These are phyloP conservation scores for Engystomops pustulosus DNA, from an alignment of 2,113 vertebrate genomes.

Conservation along the genomic window DNA sequence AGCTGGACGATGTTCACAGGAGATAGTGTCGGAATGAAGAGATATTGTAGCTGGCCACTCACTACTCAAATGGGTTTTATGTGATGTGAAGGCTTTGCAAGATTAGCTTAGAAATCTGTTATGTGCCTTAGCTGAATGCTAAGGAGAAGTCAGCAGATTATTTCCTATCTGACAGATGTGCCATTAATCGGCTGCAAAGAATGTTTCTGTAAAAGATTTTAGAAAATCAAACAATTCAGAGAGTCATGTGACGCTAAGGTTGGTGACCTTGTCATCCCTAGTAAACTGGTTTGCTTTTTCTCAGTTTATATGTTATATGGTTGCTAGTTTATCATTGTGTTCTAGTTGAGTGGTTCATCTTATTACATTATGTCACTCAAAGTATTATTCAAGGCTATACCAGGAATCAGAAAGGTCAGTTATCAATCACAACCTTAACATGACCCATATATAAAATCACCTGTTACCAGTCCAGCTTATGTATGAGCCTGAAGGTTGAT, in stretches of 20 bases:
- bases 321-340: background rate
- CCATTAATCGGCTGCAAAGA: background rate
- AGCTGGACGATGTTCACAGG: conserved; percentile 36
- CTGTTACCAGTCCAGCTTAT: too few relatives aligned
- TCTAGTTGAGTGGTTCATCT: background rate
- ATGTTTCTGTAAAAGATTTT: conserved; percentile 41
- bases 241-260: conserved; percentile 3
- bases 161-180: conserved; percentile 41
- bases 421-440: too few relatives aligned
- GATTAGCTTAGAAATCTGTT: conserved; percentile 8
- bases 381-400: background rate
- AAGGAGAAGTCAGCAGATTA: conserved; percentile 10
- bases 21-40: conserved; percentile 49
- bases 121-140: background rate
- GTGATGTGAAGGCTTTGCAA: conserved; percentile 52
- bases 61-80: conserved; percentile 10
- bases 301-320: background rate
- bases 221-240: conserved; percentile 31
- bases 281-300: background rate
- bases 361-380: background rate
- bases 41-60: background rate
- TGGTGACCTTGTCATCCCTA: background rate
- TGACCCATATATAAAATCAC: too few relatives aligned
- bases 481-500: too few relatives aligned
- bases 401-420: too few relatives aligned